phyloP scores from a whole-genome alignment of 2,113 vertebrate genomes.

The Antigone vipio region DNA sequence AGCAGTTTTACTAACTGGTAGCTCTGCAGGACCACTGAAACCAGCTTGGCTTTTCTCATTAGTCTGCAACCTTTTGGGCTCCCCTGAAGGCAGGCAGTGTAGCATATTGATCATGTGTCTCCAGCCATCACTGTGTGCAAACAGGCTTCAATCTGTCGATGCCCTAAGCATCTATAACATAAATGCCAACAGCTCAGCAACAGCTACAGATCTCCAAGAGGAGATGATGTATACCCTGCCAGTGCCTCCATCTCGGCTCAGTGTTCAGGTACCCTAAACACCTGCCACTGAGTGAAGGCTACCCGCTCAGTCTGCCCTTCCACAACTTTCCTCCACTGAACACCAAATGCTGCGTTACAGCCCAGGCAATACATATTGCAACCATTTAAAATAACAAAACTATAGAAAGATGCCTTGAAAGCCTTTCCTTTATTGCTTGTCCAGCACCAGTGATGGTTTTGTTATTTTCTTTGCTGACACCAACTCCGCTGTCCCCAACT shows the following conservation, averaged over 20 bases:
- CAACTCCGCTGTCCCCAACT: not conserved
- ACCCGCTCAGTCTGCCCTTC: not conserved
- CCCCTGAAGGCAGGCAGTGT: not conserved
- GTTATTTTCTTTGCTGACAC: not conserved
- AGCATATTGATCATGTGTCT: not conserved
- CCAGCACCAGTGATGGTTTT: not conserved
- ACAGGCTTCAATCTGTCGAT: not conserved
- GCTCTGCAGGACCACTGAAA: not conserved
- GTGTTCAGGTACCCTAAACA: not conserved
- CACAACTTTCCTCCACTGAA: not conserved
- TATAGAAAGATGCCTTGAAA: not conserved
- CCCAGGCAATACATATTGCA: not conserved
- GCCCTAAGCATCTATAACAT: not conserved
- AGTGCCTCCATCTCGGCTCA: not conserved
- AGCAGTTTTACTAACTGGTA: not conserved
- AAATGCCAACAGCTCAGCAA: not conserved
- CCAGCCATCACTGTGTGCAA: not conserved
- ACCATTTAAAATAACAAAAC: not conserved
- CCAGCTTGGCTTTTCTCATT: not conserved
- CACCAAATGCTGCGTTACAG: not conserved
- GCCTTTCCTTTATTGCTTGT: not conserved
- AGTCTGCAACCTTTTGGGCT: not conserved
- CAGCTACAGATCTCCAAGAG: not conserved
- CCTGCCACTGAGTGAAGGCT: not conserved
- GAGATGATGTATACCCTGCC: not conserved